Percentiles rank a stretch among this genome's conserved stretches.
phyloP scores from a whole-genome alignment of 2,113 vertebrate genomes.

The Perognathus longimembris region DNA sequence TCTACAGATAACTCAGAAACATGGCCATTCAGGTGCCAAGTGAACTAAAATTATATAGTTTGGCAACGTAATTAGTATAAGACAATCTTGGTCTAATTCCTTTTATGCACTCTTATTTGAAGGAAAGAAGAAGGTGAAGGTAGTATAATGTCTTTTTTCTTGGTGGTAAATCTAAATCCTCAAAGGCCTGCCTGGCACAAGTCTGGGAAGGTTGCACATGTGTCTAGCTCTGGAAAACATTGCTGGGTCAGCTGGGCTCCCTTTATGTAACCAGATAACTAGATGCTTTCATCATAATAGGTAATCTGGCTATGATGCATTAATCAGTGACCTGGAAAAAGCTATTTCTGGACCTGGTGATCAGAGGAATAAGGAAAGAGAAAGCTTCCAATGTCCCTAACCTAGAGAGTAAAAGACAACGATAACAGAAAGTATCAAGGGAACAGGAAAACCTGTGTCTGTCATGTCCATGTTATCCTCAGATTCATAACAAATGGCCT shows the following conservation, averaged over 20 bases:
- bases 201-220: not conserved
- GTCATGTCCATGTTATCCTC: not conserved
- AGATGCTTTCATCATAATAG: not conserved
- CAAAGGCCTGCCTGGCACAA: not conserved
- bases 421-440: not conserved
- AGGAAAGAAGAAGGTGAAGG: not conserved
- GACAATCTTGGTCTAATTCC: not conserved
- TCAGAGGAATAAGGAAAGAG: not conserved
- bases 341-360: not conserved
- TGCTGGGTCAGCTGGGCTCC: not conserved
- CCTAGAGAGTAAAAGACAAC: not conserved
- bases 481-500: not conserved
- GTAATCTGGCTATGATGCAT: not conserved
- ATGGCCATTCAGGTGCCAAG: not conserved
- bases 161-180: constrained; percentile 22
- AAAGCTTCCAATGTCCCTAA: not conserved
- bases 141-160: constrained; percentile 10
- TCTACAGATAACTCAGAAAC: constrained; percentile 6
- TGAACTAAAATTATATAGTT: not conserved
- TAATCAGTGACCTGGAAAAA: constrained; percentile 22
- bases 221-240: not conserved
- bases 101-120: not conserved
- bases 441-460: not conserved
- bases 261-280: constrained; percentile 34
- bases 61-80: constrained; percentile 25